Evolutionary conservation across 2,797 vertebrate species (phyloP).

Genomic region (Kryptopterus vitreolus): DNA sequence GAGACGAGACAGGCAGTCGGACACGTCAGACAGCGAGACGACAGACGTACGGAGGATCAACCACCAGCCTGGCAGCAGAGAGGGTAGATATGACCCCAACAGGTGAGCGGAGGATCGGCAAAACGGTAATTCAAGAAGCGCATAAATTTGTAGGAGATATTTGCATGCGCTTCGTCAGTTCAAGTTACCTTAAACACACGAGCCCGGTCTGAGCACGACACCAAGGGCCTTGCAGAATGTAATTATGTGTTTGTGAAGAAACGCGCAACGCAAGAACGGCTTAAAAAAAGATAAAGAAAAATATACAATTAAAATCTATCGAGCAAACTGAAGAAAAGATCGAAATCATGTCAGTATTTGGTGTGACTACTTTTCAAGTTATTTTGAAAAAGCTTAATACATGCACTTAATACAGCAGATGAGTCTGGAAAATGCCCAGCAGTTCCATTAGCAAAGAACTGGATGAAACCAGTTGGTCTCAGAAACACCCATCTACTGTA

Average conservation of each 20-base stretch:
- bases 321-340: no score
- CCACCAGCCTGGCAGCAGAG: conserved; percentile 81
- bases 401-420: no score
- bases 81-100: conserved; percentile 84
- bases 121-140: conserved; percentile 30
- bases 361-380: no score
- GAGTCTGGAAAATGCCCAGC: no score
- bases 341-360: no score
- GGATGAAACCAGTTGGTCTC: no score
- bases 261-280: background rate
- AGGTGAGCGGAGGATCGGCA: conserved; percentile 69
- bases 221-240: background rate
- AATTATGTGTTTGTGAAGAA: background rate
- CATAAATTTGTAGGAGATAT: conserved; percentile 29
- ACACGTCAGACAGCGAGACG: conserved; percentile 89
- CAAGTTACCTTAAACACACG: background rate
- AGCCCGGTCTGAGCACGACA: background rate
- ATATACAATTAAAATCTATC: no score
- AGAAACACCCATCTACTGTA: no score
- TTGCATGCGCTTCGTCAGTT: background rate
- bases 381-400: no score
- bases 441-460: no score
- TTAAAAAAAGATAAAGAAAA: no score
- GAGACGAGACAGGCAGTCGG: conserved; percentile 79
- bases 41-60: conserved; percentile 84